phyloP scores from a whole-genome alignment of 2,797 vertebrate genomes.

The Sorex maritimensis region DNA sequence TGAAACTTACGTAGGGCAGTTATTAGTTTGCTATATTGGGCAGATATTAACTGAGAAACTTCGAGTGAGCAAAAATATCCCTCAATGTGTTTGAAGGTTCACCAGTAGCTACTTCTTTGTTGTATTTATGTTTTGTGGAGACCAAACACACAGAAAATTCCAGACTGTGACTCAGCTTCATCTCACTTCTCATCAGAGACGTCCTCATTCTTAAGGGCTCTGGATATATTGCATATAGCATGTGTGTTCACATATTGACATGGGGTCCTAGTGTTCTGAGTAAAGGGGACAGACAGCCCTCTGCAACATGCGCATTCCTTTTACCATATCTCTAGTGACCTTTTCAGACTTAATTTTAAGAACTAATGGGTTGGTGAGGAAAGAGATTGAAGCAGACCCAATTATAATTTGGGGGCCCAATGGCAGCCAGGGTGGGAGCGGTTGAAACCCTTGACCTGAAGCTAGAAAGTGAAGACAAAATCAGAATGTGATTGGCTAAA shows the following conservation, averaged over 20 bases:
- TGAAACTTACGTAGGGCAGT: neutral
- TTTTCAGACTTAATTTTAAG: neutral
- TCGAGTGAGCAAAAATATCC: neutral
- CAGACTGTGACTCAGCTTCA: neutral
- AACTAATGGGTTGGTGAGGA: neutral
- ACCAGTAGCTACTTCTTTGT: neutral
- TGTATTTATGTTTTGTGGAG: neutral
- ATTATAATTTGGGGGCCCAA: neutral
- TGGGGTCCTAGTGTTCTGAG: neutral
- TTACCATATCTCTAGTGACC: neutral
- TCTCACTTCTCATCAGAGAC: neutral
- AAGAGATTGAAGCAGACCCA: neutral
- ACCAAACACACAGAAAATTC: neutral
- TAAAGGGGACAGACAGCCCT: neutral
- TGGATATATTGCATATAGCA: neutral
- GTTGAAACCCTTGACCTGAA: neutral
- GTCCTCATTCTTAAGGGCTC: neutral
- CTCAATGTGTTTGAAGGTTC: neutral
- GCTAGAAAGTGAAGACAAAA: neutral
- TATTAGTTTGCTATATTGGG: neutral
- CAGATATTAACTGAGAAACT: conserved; percentile 11
- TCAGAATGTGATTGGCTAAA: neutral
- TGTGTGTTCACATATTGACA: neutral
- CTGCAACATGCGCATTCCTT: neutral
- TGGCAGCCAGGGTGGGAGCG: neutral